These are phyloP conservation scores for Pocillopora grandis DNA, from an alignment of 92 coral and sea anemone genomes.

Conservation along the genomic window DNA sequence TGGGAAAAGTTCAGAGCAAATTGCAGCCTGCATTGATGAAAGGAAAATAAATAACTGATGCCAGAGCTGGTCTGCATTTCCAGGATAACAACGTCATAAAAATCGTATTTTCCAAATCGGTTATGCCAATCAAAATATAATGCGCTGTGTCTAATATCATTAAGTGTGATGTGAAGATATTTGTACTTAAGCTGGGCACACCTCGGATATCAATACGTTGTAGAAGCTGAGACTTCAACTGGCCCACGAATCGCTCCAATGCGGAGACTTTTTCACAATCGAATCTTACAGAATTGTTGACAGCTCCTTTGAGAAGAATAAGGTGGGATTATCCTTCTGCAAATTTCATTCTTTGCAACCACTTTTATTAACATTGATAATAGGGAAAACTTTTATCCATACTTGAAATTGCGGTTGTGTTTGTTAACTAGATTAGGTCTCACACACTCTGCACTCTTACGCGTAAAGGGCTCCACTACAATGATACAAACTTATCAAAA, in stretches of 20 bases:
- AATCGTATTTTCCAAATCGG: not conserved
- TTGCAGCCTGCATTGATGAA: not conserved
- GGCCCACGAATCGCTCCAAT: slow-evolving; percentile 14
- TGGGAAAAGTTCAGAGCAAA: not conserved
- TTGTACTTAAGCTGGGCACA: slow-evolving; percentile 17
- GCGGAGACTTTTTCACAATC: not conserved
- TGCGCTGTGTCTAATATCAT: slow-evolving; percentile 24
- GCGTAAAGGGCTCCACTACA: slow-evolving; percentile 6
- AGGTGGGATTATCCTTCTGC: not conserved
- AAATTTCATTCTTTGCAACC: slow-evolving; percentile 1
- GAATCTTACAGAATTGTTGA: not conserved
- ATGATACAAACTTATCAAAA: slow-evolving; percentile 34
- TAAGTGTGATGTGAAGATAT: slow-evolving; percentile 28
- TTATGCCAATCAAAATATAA: not conserved
- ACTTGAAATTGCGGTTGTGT: not conserved
- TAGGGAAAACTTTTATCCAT: not conserved
- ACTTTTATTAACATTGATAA: not conserved
- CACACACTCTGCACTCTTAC: not conserved
- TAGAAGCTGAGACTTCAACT: slow-evolving; percentile 2
- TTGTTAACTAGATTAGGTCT: not conserved
- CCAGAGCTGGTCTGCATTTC: not conserved
- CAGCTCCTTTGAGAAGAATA: not conserved
- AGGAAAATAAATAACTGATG: not conserved
- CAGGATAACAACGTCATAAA: slow-evolving; percentile 5
- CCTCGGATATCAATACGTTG: slow-evolving; percentile 9